Evolutionary conservation across 2,888 invertebrate genomes (phyloP).

Genomic region (Pterostichus niger): DNA sequence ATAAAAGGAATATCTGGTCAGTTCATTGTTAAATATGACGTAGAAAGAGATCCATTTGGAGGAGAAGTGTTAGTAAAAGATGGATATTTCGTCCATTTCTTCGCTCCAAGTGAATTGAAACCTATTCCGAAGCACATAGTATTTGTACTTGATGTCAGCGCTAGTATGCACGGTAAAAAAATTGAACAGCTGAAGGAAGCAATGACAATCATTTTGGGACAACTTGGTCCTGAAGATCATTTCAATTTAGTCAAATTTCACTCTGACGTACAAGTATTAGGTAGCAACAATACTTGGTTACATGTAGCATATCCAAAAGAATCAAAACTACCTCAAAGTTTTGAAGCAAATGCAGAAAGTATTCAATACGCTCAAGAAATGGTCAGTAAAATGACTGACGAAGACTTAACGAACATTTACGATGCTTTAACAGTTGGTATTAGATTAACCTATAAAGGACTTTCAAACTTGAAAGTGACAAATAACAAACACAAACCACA

Average conservation of each 20-base stretch:
- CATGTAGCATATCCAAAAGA: not conserved
- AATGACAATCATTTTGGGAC: slow-evolving; percentile 81
- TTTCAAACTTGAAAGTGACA: not conserved
- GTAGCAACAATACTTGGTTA: slow-evolving; percentile 3
- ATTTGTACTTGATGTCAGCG: slow-evolving; percentile 76
- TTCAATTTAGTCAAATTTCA: too few relatives aligned
- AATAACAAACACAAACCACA: not conserved
- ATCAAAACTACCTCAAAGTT: slow-evolving; percentile 70
- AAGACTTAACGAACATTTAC: slow-evolving; percentile 81
- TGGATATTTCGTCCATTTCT: slow-evolving; percentile 68
- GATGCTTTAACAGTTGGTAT: slow-evolving; percentile 78
- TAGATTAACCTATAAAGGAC: slow-evolving; percentile 74
- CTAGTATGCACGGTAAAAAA: slow-evolving; percentile 78
- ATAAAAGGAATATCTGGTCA: too few relatives aligned
- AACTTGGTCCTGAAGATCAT: slow-evolving; percentile 79
- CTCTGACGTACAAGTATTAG: slow-evolving; percentile 7
- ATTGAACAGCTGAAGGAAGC: slow-evolving; percentile 78
- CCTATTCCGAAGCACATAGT: slow-evolving; percentile 72
- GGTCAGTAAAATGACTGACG: slow-evolving; percentile 77
- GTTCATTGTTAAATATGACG: too few relatives aligned
- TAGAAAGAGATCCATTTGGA: too few relatives aligned
- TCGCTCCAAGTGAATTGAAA: slow-evolving; percentile 75
- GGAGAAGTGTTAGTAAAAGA: too few relatives aligned
- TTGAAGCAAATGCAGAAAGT: slow-evolving; percentile 78
- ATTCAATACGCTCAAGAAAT: slow-evolving; percentile 79